A percentile compares a stretch with the other conserved stretches of the same genome.
These are phyloP conservation scores for Halisarca cf. caerulea DNA, from an alignment of 37 sponge, comb jelly and placozoan genomes.

Conservation along the genomic window DNA sequence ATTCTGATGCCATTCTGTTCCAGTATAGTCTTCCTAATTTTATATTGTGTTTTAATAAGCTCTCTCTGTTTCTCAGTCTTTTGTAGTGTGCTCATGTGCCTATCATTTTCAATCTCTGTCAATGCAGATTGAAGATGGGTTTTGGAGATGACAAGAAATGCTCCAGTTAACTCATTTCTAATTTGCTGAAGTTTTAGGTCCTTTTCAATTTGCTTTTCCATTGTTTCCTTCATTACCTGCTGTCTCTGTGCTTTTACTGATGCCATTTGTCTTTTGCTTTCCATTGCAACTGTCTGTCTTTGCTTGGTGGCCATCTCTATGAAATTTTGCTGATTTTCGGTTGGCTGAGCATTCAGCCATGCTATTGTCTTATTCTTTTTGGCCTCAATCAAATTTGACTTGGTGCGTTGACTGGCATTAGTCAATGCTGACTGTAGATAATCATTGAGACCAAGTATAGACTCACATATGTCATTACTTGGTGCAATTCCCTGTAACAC, in stretches of 20 bases:
- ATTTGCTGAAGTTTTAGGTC: neutral
- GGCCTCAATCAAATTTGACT: slow-evolving; percentile 32
- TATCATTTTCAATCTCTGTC: neutral
- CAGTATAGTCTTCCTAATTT: neutral
- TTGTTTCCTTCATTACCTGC: neutral
- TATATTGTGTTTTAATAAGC: neutral
- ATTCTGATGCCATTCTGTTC: neutral
- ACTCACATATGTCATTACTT: slow-evolving; percentile 56
- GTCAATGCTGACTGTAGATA: slow-evolving; percentile 44
- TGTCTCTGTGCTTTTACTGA: neutral
- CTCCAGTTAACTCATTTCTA: neutral
- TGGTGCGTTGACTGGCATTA: slow-evolving; percentile 33
- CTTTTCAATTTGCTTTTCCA: neutral
- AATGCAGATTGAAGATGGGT: neutral
- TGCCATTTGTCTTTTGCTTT: neutral
- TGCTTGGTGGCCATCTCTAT: slow-evolving; percentile 37
- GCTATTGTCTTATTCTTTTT: slow-evolving; percentile 54
- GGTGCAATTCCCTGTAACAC: slow-evolving; percentile 32
- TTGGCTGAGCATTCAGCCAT: slow-evolving; percentile 31
- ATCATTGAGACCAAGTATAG: slow-evolving; percentile 56
- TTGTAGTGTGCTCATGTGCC: neutral
- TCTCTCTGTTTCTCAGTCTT: neutral
- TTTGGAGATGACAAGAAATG: neutral
- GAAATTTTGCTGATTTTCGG: slow-evolving; percentile 28
- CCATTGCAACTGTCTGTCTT: slow-evolving; percentile 22